A percentile compares a stretch with the other conserved stretches of the same genome.
Conservation (phyloP, 2,888 invertebrate genomes). For the Prosopocoilus inquinatus region DNA sequence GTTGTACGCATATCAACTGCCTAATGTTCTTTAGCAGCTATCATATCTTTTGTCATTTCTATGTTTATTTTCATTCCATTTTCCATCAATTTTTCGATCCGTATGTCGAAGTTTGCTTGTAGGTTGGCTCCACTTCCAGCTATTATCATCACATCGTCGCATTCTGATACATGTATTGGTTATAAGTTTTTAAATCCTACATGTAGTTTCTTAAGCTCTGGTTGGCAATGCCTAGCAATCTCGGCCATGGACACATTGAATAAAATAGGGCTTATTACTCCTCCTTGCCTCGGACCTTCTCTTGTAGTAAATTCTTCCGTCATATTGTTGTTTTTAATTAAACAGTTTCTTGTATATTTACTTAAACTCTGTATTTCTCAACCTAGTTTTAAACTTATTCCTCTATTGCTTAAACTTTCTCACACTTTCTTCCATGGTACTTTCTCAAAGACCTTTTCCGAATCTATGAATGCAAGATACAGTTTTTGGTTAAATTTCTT, state of each 20-base stretch:
- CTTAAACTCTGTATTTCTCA: too few relatives aligned
- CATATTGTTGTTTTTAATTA: too few relatives aligned
- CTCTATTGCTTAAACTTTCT: too few relatives aligned
- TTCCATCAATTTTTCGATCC: background rate
- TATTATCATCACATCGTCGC: background rate
- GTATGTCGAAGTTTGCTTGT: background rate
- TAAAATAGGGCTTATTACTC: slow-evolving; percentile 8
- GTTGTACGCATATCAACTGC: too few relatives aligned
- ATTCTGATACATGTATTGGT: background rate
- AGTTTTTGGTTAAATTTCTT: too few relatives aligned
- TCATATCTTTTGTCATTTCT: slow-evolving; percentile 18
- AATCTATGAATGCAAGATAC: too few relatives aligned
- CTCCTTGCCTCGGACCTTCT: slow-evolving; percentile 14
- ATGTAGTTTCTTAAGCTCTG: background rate
- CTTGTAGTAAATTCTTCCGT: slow-evolving; percentile 11
- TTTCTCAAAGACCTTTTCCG: too few relatives aligned
- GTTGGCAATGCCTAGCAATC: background rate
- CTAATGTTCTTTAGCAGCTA: background rate
- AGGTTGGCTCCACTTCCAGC: background rate
- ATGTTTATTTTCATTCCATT: slow-evolving; percentile 12
- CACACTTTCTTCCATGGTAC: too few relatives aligned
- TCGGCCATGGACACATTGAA: background rate
- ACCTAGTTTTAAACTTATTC: too few relatives aligned
- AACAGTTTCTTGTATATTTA: too few relatives aligned
- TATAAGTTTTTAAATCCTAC: background rate